Percentiles rank a stretch among this genome's conserved stretches.
Evolutionary conservation across 2,113 vertebrate genomes (phyloP).

Genomic region (Falcunculus frontatus): DNA sequence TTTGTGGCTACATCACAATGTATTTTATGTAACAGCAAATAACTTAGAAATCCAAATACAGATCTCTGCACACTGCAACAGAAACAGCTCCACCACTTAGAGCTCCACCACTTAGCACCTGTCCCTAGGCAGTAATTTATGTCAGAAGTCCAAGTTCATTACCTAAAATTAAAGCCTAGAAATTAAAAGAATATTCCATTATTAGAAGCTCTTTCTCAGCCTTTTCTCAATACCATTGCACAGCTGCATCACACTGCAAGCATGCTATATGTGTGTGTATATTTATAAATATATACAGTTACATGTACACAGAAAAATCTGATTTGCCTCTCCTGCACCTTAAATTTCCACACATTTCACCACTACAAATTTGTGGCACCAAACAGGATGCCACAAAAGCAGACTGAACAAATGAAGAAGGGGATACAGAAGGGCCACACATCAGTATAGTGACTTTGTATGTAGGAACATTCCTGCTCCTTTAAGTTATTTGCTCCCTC

Average conservation of each 20-base stretch:
- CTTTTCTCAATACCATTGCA: neutral
- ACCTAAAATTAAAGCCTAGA: neutral
- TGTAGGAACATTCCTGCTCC: neutral
- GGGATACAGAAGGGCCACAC: fast-evolving
- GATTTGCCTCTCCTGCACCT: neutral
- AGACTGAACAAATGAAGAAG: neutral
- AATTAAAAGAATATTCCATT: neutral
- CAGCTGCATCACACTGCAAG: neutral
- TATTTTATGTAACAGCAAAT: neutral
- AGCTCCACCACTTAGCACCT: neutral
- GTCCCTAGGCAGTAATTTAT: neutral
- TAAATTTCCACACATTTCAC: neutral
- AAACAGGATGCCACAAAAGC: neutral
- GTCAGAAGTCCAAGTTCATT: neutral
- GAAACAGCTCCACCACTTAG: neutral
- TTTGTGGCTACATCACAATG: neutral
- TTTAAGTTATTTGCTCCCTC: neutral
- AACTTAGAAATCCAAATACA: neutral
- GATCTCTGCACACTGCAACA: neutral
- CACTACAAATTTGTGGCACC: neutral
- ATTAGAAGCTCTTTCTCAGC: neutral
- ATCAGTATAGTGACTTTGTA: neutral
- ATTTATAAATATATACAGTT: neutral
- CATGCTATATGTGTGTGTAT: fast-evolving
- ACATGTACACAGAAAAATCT: neutral